These are phyloP conservation scores for Xestia sexstrigata DNA, from an alignment of 2,888 invertebrate genomes.

Conservation along the genomic window DNA sequence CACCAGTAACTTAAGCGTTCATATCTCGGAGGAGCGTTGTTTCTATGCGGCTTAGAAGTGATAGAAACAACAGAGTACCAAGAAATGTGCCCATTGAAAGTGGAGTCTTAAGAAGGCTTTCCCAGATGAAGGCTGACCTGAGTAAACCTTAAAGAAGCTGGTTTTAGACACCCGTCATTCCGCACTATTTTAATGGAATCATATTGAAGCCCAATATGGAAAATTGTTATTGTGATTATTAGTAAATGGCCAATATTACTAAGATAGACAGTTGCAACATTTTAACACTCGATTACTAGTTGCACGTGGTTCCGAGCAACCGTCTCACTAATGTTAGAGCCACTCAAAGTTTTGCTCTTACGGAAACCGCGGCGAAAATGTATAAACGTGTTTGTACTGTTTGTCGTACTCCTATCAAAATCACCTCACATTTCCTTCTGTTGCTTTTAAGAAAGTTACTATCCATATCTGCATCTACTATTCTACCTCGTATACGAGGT, in stretches of 20 bases:
- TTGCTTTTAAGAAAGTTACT: background rate
- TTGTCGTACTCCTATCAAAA: background rate
- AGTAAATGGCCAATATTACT: slow-evolving; percentile 16
- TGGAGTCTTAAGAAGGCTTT: background rate
- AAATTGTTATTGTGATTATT: slow-evolving; percentile 10
- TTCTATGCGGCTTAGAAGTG: slow-evolving; percentile 41
- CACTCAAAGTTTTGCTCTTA: slow-evolving; percentile 16
- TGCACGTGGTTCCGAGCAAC: slow-evolving; percentile 26
- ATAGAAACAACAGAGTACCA: slow-evolving; percentile 17
- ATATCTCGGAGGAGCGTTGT: slow-evolving; percentile 42
- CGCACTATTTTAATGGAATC: background rate
- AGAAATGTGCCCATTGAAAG: background rate
- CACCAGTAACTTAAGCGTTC: slow-evolving; percentile 49
- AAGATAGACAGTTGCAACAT: slow-evolving; percentile 36
- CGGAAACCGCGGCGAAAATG: slow-evolving; percentile 22
- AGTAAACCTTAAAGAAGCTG: background rate
- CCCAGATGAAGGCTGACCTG: background rate
- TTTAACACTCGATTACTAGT: slow-evolving; percentile 28
- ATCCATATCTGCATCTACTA: background rate
- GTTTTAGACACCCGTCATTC: background rate
- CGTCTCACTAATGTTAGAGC: slow-evolving; percentile 28
- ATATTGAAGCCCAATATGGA: background rate
- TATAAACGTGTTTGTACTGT: background rate
- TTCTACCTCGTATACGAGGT: background rate
- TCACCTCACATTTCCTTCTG: background rate